Conservation (phyloP, 2,888 invertebrate genomes). For the Lomographa bimaculata region DNA sequence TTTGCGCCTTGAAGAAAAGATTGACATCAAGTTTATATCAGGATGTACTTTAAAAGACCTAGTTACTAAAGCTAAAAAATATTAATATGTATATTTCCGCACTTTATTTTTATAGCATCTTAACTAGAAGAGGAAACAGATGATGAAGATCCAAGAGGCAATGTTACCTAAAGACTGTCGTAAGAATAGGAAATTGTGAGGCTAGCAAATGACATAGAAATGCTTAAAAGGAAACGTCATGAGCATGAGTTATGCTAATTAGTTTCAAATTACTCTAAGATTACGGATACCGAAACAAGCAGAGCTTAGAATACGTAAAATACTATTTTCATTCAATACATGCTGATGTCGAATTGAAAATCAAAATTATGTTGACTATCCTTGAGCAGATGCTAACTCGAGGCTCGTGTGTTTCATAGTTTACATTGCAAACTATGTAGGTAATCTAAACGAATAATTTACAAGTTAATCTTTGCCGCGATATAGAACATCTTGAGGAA, state of each 20-base stretch:
- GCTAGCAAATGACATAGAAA: slow-evolving; percentile 31
- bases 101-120: too few species aligned
- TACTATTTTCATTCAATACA: background rate
- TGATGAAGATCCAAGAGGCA: slow-evolving; percentile 11
- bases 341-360: too few species aligned
- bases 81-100: too few species aligned
- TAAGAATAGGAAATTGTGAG: slow-evolving; percentile 32
- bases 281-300: slow-evolving; percentile 11
- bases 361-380: too few species aligned
- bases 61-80: too few species aligned
- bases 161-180: slow-evolving; percentile 32
- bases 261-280: slow-evolving; percentile 29
- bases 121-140: background rate
- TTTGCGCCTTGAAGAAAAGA: too few species aligned
- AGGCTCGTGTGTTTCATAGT: too few species aligned
- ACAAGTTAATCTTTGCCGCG: slow-evolving; percentile 48
- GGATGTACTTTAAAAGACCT: too few species aligned
- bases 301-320: slow-evolving; percentile 5
- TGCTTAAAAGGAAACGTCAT: slow-evolving; percentile 31
- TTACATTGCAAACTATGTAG: slow-evolving; percentile 12
- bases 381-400: too few species aligned
- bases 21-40: too few species aligned
- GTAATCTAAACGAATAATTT: slow-evolving; percentile 36
- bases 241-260: slow-evolving; percentile 30
- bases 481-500: slow-evolving; percentile 47